Evolutionary conservation across 1,140 invertebrate species (phyloP).

Genomic region (Trachymyrmex cornetzi): DNA sequence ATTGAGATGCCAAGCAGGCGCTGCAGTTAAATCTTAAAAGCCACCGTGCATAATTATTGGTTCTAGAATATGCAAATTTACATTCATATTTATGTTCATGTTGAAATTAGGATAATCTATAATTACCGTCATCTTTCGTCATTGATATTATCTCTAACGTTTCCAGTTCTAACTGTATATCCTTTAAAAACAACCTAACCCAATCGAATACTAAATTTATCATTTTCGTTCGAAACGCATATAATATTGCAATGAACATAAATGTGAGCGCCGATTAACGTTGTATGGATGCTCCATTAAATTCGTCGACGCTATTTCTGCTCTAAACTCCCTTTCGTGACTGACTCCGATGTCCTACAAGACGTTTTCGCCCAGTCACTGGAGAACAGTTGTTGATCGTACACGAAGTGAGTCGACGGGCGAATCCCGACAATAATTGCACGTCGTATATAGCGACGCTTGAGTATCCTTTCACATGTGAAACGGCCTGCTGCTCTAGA

Average conservation of each 20-base stretch:
- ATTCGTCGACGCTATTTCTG: conserved; percentile 61
- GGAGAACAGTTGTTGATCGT: conserved; percentile 74
- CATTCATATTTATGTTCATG: neutral
- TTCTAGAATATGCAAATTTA: conserved; percentile 22
- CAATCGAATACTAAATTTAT: neutral
- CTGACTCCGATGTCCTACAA: conserved; percentile 72
- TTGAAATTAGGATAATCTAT: conserved; percentile 18
- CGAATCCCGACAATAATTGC: conserved; percentile 74
- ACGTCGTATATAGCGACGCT: conserved; percentile 55
- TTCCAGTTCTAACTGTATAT: neutral
- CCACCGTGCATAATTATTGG: conserved; percentile 2
- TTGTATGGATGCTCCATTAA: neutral
- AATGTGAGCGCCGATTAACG: neutral
- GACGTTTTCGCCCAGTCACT: conserved; percentile 72
- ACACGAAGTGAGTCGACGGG: conserved; percentile 8
- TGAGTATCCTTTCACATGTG: conserved; percentile 80
- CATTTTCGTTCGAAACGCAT: neutral
- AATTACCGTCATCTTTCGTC: conserved; percentile 2
- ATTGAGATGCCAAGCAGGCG: conserved; percentile 22
- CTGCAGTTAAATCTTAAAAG: conserved; percentile 10
- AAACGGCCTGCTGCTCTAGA: conserved; percentile 80
- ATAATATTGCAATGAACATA: neutral
- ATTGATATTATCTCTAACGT: neutral
- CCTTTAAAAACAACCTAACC: neutral
- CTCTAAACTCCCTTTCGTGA: conserved; percentile 77